Percentiles rank a stretch among this genome's conserved stretches.
Conservation (phyloP, 2,113 vertebrate genomes). For the Dasypus novemcinctus region DNA sequence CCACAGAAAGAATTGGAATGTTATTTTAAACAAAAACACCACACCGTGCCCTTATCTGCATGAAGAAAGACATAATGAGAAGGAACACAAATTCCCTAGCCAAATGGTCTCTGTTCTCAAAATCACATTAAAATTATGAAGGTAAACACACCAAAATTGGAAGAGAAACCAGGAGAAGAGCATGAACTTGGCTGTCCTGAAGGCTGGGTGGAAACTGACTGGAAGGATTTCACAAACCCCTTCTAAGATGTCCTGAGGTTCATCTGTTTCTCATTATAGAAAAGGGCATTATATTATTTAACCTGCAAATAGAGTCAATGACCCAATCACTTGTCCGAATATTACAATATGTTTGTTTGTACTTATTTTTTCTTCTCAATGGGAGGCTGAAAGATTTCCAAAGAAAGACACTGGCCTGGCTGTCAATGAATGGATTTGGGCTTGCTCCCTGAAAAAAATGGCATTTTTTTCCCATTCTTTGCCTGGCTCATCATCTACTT, state of each 20-base stretch:
- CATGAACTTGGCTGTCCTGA: neutral
- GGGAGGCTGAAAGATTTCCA: neutral
- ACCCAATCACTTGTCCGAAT: neutral
- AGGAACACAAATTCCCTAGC: neutral
- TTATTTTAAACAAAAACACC: slow-evolving; percentile 61
- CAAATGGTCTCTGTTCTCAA: slow-evolving; percentile 30
- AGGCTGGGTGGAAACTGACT: neutral
- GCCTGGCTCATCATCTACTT: neutral
- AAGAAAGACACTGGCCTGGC: neutral
- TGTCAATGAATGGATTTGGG: neutral
- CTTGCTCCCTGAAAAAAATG: neutral
- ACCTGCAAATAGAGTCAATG: rapidly evolving
- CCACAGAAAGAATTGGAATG: slow-evolving; percentile 36
- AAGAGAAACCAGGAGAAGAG: neutral
- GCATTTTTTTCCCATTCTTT: neutral
- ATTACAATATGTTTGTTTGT: neutral
- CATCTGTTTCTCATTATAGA: neutral
- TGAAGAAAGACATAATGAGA: neutral
- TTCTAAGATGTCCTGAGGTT: neutral
- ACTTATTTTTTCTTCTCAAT: neutral
- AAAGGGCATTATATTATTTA: neutral
- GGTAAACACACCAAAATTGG: neutral
- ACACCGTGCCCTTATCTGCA: neutral
- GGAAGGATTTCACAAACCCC: neutral
- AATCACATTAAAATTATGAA: neutral